A percentile compares a stretch with the other conserved stretches of the same genome.
phyloP scores from a whole-genome alignment of 1,140 invertebrate genomes.

The Neodiprion virginianus region DNA sequence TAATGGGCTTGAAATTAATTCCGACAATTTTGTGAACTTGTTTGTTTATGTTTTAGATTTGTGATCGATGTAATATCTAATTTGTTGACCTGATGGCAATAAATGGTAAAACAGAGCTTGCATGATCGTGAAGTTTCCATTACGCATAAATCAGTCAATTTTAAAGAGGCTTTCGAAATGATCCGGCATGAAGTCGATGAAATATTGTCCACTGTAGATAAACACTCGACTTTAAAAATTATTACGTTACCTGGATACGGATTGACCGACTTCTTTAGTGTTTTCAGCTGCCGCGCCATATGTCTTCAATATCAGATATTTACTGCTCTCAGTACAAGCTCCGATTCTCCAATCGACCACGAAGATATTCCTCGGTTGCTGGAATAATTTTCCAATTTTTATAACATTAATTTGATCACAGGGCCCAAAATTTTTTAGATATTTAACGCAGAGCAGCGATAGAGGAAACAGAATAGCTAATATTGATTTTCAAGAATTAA shows the following conservation, averaged over 20 bases:
- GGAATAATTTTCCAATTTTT: not conserved
- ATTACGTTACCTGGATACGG: not conserved
- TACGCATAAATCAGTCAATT: no score
- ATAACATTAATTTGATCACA: no score
- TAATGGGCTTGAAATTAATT: no score
- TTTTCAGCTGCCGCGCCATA: not conserved
- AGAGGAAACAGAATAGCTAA: not conserved
- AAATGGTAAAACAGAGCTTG: no score
- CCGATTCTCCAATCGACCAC: not conserved
- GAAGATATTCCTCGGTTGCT: slow-evolving; percentile 6
- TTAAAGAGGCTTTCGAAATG: no score
- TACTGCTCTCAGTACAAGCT: not conserved
- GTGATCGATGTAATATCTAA: no score
- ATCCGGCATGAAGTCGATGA: no score
- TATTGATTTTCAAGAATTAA: not conserved
- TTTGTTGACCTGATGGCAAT: no score
- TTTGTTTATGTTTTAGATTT: no score
- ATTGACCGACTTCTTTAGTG: slow-evolving; percentile 8
- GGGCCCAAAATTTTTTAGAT: no score
- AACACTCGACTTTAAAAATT: not conserved
- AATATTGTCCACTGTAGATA: not conserved
- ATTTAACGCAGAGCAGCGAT: not conserved
- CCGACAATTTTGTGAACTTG: no score
- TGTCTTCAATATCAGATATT: not conserved
- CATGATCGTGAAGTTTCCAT: no score